Evolutionary conservation across 2,888 invertebrate species (phyloP), one percentile per base, ranked within the genome.

Genomic region (Ernsta delagoae): DNA sequence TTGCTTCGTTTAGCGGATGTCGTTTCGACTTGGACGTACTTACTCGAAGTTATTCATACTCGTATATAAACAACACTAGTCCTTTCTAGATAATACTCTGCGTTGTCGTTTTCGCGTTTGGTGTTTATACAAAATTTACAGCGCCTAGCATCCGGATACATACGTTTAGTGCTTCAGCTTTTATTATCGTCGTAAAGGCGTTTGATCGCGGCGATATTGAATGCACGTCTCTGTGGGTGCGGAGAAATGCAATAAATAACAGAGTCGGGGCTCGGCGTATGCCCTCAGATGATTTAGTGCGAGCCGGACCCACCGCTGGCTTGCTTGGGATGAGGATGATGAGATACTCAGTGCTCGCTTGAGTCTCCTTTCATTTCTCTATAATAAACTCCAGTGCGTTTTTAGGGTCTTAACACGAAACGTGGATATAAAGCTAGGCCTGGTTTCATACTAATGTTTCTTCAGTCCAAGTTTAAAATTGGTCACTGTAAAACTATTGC

Each of bases 221-320:
- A 84, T 82, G 78, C 77, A 74, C 75, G 75, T 78, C 77, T 73
- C 74, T 71, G 81, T 82, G 81, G 77, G 81, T 83, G 81, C 81
- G 78, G 77, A 77, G 79, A 81, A 82, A 79, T 80, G 83, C 77
- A 84, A 87, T 89, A 86, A 89, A 88, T 86, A 83, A 84, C 79
- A 70, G 74, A 77, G 74, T 74, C 72, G 75, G 73, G 78, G 77
- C 79, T 79, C 74, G 74, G 78, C 77, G 77, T 80, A 77, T 79
- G 78, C 78, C 79, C 75, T 77, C 77, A 77, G 73, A 84, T 87
- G 84, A 87, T 86, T 84, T 82, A 86, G 74, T 79, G 73, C 75
- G 75, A 75, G 77, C 74, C 77, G 77, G 78, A 74, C 74, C 77
- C 70, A 78, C 76, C 73, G 75, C 74, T 56, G 70, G 76, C 78